These are phyloP conservation scores for Dipodomys ordii DNA, from an alignment of 2,113 vertebrate species.

Conservation along the genomic window DNA sequence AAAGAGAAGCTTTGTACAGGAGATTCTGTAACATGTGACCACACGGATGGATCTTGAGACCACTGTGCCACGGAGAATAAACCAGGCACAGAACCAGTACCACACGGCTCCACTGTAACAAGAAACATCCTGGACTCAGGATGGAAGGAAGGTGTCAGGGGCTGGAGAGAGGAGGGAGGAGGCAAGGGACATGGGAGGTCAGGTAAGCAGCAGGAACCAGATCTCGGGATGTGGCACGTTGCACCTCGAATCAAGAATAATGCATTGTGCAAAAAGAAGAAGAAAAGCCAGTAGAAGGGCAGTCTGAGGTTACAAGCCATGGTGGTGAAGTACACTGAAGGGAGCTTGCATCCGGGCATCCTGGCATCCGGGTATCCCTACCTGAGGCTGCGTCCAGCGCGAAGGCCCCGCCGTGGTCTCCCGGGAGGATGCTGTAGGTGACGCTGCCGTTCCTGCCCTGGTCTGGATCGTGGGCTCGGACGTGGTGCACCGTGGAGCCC, in stretches of 20 bases:
- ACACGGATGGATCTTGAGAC: not conserved
- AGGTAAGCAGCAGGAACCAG: not conserved
- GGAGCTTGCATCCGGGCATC: no score
- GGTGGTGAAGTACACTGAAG: no score
- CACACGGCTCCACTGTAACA: not conserved
- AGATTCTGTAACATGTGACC: not conserved
- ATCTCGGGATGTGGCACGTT: no score
- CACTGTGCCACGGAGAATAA: not conserved
- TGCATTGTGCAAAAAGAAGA: not conserved
- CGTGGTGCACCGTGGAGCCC: conserved; percentile 90
- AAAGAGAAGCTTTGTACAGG: not conserved
- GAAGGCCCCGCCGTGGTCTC: conserved; percentile 90
- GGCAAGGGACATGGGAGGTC: not conserved
- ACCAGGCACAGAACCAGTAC: not conserved
- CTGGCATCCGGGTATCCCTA: conserved; percentile 70
- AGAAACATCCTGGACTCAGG: no score
- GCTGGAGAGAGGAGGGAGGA: not conserved
- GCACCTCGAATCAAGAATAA: not conserved
- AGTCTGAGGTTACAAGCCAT: not conserved
- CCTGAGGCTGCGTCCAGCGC: conserved; percentile 91
- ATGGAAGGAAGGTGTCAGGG: not conserved
- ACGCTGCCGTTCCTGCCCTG: conserved; percentile 90
- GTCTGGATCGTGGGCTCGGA: conserved; percentile 92
- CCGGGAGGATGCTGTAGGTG: conserved; percentile 89
- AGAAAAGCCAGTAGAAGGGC: not conserved